Conservation (phyloP, 2,888 invertebrate species). For the Xestia rhomboidea region DNA sequence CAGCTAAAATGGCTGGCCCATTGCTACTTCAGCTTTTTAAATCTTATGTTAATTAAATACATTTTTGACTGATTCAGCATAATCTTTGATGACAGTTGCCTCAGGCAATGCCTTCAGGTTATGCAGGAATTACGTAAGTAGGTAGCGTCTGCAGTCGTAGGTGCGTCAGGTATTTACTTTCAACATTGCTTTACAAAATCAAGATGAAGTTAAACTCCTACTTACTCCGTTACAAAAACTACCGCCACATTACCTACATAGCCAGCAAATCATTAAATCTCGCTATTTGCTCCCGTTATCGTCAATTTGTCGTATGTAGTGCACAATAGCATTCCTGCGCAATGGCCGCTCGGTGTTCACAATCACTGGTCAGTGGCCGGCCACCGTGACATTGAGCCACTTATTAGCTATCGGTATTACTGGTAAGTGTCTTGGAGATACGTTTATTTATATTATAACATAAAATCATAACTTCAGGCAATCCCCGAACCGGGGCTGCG, state of each 20-base stretch:
- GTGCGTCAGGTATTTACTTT: not conserved
- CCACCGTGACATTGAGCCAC: slow-evolving; percentile 51
- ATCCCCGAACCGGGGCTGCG: no score
- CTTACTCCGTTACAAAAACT: slow-evolving; percentile 38
- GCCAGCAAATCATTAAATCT: slow-evolving; percentile 17
- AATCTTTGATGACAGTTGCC: not conserved
- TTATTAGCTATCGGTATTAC: slow-evolving; percentile 24
- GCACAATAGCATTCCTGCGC: slow-evolving; percentile 56
- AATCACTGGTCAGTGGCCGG: slow-evolving; percentile 45
- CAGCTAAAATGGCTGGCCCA: no score
- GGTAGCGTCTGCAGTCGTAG: not conserved
- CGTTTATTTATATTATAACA: no score
- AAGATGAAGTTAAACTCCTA: not conserved
- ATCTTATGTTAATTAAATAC: not conserved
- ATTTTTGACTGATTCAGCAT: not conserved
- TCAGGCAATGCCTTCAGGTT: not conserved
- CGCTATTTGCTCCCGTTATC: slow-evolving; percentile 50
- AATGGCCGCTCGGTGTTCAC: slow-evolving; percentile 44
- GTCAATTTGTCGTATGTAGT: slow-evolving; percentile 47
- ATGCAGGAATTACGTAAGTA: no score
- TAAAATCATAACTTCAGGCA: no score
- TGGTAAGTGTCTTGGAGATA: not conserved
- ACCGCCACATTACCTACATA: slow-evolving; percentile 3
- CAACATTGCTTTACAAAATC: not conserved
- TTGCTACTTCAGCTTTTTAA: no score